These are phyloP conservation scores for Leptinotarsa juncta DNA, from an alignment of 2,888 invertebrate genomes.

Conservation along the genomic window DNA sequence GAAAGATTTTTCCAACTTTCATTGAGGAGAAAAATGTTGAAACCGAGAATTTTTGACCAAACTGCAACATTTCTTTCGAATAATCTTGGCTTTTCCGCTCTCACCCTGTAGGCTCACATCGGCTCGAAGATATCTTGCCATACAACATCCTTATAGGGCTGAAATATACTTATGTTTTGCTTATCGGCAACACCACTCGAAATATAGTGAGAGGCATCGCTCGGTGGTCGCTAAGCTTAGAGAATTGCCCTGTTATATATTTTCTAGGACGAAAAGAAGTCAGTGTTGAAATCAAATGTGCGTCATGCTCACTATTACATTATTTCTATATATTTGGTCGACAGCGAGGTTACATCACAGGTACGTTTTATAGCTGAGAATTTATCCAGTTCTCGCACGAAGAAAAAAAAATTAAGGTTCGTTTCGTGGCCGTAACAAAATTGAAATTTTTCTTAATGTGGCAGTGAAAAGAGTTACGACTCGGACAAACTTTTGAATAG, in stretches of 20 bases:
- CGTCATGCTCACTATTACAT: constrained; percentile 44
- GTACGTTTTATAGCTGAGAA: constrained; percentile 55
- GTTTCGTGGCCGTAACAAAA: neutral
- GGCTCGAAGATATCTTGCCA: constrained; percentile 32
- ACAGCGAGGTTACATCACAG: constrained; percentile 64
- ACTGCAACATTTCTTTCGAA: neutral
- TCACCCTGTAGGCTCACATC: constrained; percentile 23
- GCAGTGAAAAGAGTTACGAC: constrained; percentile 16
- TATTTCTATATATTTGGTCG: constrained; percentile 62
- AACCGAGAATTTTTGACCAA: neutral
- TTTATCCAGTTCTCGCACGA: constrained; percentile 28
- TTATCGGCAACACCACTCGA: constrained; percentile 36
- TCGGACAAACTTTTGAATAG: neutral
- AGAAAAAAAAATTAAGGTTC: constrained; percentile 5
- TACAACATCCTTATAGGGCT: constrained; percentile 46
- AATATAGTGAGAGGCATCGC: constrained; percentile 27
- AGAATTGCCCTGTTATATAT: constrained; percentile 64
- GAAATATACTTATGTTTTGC: constrained; percentile 40
- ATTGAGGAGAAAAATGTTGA: neutral
- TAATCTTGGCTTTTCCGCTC: neutral
- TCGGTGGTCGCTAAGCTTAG: constrained; percentile 58
- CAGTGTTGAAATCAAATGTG: constrained; percentile 50
- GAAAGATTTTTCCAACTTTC: neutral
- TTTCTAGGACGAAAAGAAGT: constrained; percentile 43
- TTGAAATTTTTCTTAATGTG: neutral